Evolutionary conservation across 2,888 invertebrate species (phyloP), one percentile per base, ranked within the genome.

Genomic region (Byasa hedistus): DNA sequence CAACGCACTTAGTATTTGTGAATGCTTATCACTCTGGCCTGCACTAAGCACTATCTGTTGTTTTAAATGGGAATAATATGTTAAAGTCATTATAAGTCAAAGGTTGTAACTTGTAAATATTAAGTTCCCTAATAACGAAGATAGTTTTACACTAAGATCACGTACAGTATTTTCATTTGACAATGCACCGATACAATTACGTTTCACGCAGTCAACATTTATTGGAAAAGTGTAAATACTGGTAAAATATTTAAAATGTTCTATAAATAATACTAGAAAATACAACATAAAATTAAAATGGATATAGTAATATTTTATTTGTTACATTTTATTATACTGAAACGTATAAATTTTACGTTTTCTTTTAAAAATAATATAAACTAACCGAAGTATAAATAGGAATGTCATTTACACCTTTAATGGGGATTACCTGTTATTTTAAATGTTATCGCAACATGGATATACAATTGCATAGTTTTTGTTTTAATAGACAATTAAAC

Each of bases 61-160:
- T 73, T 84, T 87, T 5, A 89, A 69, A 44, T 78, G 71, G 32
- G 73, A 66, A 72, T 88, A 89, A n/a, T 85, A 83, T 1, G 83
- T 78, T 72, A 82, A 68, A 69, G 84, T 85, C 89, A 90, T 88
- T 70, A 70, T 76, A 22, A n/a, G n/a, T n/a, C n/a, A 15, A 10
- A 22, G 15, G 22, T 22, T 54, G n/a, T 54, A 54, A 54, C 22
- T 22, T 22, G 3, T 8, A 54, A 54, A 22, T 54, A 23, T 48
- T 44, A 48, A n/a, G 8, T 48, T 48, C 8, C n/a, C n/a, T 48
- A 48, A 48, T n/a, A 48, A 48, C 8, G 2, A n/a, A 12, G 5
- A 7, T 19, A 5, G 4, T 7, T 48, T 48, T 48, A 48, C 15
- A n/a, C n/a, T n/a, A 48, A n/a, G 48, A n/a, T 12, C 7, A n/a